phyloP scores from a whole-genome alignment of 2,113 vertebrate genomes.

The Anthoscopus minutus region DNA sequence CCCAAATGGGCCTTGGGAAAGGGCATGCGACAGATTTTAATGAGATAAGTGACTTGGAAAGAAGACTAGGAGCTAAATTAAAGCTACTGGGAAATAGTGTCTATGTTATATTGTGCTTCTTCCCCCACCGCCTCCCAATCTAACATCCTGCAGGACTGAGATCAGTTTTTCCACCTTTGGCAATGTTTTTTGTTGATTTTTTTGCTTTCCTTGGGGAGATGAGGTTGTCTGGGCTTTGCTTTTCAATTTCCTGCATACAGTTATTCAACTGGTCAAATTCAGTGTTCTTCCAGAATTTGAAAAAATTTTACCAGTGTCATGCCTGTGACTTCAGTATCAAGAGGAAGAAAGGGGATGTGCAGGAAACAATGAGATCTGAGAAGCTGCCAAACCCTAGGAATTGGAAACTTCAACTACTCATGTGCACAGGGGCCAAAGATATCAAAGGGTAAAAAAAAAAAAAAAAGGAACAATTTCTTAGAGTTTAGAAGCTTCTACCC shows the following conservation, averaged over 20 bases:
- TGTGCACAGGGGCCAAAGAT: neutral
- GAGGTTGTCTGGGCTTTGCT: neutral
- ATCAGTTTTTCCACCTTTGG: slow-evolving; percentile 1
- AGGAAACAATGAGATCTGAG: neutral
- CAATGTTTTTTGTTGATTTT: neutral
- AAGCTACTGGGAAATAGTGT: neutral
- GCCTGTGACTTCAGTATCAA: neutral
- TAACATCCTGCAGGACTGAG: neutral
- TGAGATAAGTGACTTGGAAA: slow-evolving; percentile 14
- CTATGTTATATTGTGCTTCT: neutral
- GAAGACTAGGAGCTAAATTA: neutral
- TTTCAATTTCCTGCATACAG: neutral
- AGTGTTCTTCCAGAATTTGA: neutral
- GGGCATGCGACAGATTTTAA: neutral
- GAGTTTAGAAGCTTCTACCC: neutral
- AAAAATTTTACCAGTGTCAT: neutral
- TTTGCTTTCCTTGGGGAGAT: neutral
- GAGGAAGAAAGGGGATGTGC: neutral
- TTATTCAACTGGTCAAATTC: neutral
- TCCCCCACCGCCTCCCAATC: neutral
- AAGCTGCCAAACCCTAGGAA: neutral
- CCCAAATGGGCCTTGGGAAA: neutral
- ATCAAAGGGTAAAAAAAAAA: neutral
- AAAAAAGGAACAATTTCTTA: neutral
- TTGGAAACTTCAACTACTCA: neutral